Evolutionary conservation across 2,888 invertebrate genomes (phyloP), one percentile per base, ranked within the genome.

Genomic region (Polydesmus complanatus): DNA sequence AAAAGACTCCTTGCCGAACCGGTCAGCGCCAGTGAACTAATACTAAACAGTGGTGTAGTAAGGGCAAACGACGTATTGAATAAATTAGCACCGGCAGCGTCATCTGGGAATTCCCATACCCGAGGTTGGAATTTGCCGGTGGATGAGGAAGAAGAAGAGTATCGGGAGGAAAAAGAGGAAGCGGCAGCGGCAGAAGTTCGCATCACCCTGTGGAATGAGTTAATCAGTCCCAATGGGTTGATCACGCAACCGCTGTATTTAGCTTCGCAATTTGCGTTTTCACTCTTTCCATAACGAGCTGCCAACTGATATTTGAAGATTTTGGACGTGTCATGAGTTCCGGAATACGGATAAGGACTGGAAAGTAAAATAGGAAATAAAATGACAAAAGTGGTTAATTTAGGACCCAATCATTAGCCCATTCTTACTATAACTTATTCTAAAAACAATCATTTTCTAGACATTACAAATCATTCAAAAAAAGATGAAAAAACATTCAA

Each of bases 221-320:
- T 55, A 48, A 60, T 60, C 50, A 69, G 55, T 53, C 68, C 68
- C 54, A 69, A 58, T 1, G 69, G 63, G 49, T 67, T 69, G 21
- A 69, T 55, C 59, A 69, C 65, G 60, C 69, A 69, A 2, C 66
- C 69, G 25, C 67, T 68, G 55, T 68, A 69, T 58, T 69, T 68
- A 3, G 61, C 63, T 1, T 64, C 67, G 50, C 69, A 69, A 54
- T 69, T 68, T 11, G 68, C 67, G 50, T 67, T 66, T n/a, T 66
- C 67, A 23, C 64, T 64, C 21, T 68, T 63, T 2, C 69, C 69
- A 56, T 69, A 69, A 3, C 69, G 54, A 2, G 69, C 69, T 1
- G 69, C 69, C 54, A 68, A 58, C 58, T 69, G 69, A 51, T 69
- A 69, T 53, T 69, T 68, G 23, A 68, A 68, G 8, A 69, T 47